Conservation (phyloP, 2,888 invertebrate species). For the Omphaloscelis lunosa region DNA sequence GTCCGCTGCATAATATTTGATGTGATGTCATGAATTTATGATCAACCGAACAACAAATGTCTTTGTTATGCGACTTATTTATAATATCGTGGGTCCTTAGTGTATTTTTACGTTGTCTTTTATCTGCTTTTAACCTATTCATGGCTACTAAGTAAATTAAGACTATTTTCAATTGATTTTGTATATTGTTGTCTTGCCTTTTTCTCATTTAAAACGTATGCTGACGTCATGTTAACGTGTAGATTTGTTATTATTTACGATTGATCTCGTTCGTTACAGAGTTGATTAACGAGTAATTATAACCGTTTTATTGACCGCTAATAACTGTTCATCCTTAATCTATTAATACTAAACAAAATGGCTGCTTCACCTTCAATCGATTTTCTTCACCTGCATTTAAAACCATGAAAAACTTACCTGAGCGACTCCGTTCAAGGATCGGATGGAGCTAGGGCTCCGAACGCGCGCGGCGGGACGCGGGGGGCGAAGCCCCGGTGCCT, state of each 20-base stretch:
- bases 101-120: background rate
- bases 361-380: constrained; percentile 77
- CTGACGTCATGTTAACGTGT: background rate
- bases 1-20: background rate
- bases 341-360: constrained; percentile 81
- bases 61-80: background rate
- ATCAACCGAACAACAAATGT: background rate
- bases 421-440: constrained; percentile 78
- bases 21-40: background rate
- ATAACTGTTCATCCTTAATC: constrained; percentile 52
- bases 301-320: constrained; percentile 26
- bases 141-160: background rate
- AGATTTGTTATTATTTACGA: background rate
- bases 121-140: background rate
- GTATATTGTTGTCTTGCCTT: constrained; percentile 10
- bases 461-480: constrained; percentile 87
- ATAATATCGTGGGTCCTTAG: background rate
- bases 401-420: constrained; percentile 85
- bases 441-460: constrained; percentile 88
- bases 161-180: constrained; percentile 20
- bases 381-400: constrained; percentile 80
- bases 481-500: constrained; percentile 83
- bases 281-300: background rate
- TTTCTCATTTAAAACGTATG: constrained; percentile 3
- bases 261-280: background rate